Conservation (phyloP, 1,140 invertebrate species). For the Lepidostoma basale region DNA sequence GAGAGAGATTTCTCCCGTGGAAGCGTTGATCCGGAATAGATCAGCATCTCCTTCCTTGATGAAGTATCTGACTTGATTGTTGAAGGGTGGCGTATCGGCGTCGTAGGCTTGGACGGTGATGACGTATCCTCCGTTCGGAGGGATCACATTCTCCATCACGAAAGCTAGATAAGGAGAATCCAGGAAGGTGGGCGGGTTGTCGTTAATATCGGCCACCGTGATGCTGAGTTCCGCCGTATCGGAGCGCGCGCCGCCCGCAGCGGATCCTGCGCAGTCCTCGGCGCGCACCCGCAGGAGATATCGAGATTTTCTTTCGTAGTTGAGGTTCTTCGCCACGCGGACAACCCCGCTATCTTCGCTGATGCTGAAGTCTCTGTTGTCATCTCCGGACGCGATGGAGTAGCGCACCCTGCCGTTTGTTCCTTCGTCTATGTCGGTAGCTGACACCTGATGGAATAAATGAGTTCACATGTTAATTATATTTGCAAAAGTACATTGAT, state of each 20-base stretch:
- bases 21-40: slow-evolving; percentile 86
- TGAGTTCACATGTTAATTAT: too few species aligned
- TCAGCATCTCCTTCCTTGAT: slow-evolving; percentile 90
- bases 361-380: slow-evolving; percentile 88
- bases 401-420: slow-evolving; percentile 88
- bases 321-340: slow-evolving; percentile 86
- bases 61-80: slow-evolving; percentile 88
- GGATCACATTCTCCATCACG: slow-evolving; percentile 90
- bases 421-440: slow-evolving; percentile 90
- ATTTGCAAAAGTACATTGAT: too few species aligned
- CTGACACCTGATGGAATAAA: slow-evolving; percentile 71
- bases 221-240: slow-evolving; percentile 77
- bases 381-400: slow-evolving; percentile 86
- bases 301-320: slow-evolving; percentile 85
- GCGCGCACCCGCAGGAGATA: slow-evolving; percentile 85
- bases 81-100: slow-evolving; percentile 88
- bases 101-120: slow-evolving; percentile 84
- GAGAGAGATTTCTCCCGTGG: slow-evolving; percentile 85
- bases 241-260: slow-evolving; percentile 63
- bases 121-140: slow-evolving; percentile 77
- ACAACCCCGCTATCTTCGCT: slow-evolving; percentile 89
- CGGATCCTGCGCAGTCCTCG: slow-evolving; percentile 82
- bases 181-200: slow-evolving; percentile 90
- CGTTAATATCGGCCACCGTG: slow-evolving; percentile 89
- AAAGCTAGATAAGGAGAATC: slow-evolving; percentile 90